A percentile compares a stretch with the other conserved stretches of the same genome.
Conservation (phyloP, 2,113 vertebrate species). For the Siphamia tubifer region DNA sequence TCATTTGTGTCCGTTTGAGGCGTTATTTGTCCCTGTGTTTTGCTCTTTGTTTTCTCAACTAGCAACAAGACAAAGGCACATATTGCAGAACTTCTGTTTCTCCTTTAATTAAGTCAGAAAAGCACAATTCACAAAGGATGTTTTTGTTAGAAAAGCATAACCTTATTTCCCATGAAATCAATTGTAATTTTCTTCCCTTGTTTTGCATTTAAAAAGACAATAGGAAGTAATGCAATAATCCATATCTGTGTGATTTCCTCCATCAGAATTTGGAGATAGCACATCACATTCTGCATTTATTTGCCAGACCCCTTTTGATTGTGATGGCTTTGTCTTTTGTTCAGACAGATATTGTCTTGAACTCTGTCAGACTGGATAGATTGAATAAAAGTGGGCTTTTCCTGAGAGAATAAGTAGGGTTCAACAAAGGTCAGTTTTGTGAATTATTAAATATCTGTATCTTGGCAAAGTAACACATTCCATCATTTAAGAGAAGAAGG, state of each 20-base stretch:
- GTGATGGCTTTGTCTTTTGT: slow-evolving; percentile 26
- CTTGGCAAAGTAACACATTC: slow-evolving; percentile 8
- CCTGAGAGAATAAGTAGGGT: slow-evolving; percentile 37
- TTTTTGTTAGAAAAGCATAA: not conserved
- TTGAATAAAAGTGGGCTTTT: slow-evolving; percentile 29
- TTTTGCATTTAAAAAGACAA: slow-evolving; percentile 44
- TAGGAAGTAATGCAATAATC: slow-evolving; percentile 56
- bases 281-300: slow-evolving; percentile 29
- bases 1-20: too few relatives aligned
- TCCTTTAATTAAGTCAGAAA: not conserved
- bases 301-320: slow-evolving; percentile 32
- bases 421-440: slow-evolving; percentile 55
- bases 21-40: too few relatives aligned
- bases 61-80: too few relatives aligned
- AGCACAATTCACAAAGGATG: not conserved
- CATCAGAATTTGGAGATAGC: slow-evolving; percentile 31
- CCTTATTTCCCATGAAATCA: slow-evolving; percentile 47
- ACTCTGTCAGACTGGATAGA: slow-evolving; percentile 26
- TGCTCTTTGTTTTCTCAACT: too few relatives aligned
- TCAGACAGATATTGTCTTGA: slow-evolving; percentile 49
- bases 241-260: slow-evolving; percentile 57
- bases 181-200: slow-evolving; percentile 56
- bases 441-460: slow-evolving; percentile 63
- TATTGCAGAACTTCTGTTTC: too few relatives aligned
- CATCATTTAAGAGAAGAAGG: slow-evolving; percentile 28